These are phyloP conservation scores for Eciton burchellii DNA, from an alignment of 1,140 invertebrate species.

Conservation along the genomic window DNA sequence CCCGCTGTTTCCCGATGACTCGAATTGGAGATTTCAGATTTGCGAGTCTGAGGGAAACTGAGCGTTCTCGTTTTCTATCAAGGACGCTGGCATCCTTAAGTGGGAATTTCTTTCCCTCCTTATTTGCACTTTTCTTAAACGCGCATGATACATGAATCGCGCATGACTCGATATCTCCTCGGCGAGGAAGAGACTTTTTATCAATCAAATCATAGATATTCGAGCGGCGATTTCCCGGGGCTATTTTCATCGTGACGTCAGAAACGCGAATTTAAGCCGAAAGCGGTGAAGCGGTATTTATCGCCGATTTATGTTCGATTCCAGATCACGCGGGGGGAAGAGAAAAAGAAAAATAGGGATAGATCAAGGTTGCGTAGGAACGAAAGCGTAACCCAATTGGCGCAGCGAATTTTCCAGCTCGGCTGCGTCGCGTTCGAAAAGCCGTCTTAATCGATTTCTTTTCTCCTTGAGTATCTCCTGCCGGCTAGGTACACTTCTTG, in stretches of 20 bases:
- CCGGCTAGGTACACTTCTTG: conserved; percentile 12
- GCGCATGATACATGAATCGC: not conserved
- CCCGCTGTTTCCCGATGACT: too few relatives aligned
- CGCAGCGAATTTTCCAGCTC: conserved; percentile 56
- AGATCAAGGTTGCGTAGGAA: conserved; percentile 61
- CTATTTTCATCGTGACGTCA: not conserved
- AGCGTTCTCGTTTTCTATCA: too few relatives aligned
- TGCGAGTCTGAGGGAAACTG: not conserved
- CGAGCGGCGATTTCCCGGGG: not conserved
- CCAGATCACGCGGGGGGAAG: conserved; percentile 28
- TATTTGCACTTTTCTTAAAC: not conserved
- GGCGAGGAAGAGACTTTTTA: not conserved
- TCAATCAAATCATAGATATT: conserved; percentile 1
- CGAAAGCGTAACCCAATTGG: conserved; percentile 53
- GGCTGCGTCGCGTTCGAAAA: conserved; percentile 39
- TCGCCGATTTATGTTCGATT: conserved; percentile 24
- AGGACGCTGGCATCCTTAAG: too few relatives aligned
- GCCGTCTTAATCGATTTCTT: conserved; percentile 39
- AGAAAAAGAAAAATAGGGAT: conserved; percentile 28
- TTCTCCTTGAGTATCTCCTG: conserved; percentile 39
- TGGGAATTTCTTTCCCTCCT: not conserved
- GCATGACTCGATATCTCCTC: not conserved
- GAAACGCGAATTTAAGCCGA: conserved; percentile 35
- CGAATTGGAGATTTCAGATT: not conserved
- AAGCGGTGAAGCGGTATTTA: conserved; percentile 42